These are phyloP conservation scores for Atethmia centrago DNA, from an alignment of 2,888 invertebrate species.

Conservation along the genomic window DNA sequence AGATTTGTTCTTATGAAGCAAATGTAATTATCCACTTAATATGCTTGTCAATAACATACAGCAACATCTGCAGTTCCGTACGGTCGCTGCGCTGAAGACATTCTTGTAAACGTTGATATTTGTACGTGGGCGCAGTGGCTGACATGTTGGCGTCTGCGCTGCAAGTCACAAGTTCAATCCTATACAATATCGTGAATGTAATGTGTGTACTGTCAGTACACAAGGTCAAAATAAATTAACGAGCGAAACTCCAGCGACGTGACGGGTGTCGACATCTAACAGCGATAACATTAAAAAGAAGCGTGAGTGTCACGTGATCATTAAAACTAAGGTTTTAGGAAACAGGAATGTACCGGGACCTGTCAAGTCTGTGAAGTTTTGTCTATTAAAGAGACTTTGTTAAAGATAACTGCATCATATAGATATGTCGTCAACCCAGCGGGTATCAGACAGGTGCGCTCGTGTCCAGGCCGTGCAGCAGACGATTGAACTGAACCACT, in stretches of 20 bases:
- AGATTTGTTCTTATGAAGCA: too few species aligned
- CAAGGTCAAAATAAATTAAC: conserved; percentile 2
- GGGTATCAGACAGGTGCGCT: not conserved
- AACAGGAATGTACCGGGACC: not conserved
- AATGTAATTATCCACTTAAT: too few species aligned
- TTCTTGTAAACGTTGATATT: conserved; percentile 17
- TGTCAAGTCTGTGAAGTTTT: not conserved
- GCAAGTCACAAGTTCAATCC: conserved; percentile 6
- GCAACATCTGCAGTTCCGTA: not conserved
- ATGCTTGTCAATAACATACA: not conserved
- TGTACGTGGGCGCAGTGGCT: not conserved
- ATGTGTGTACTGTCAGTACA: conserved; percentile 8
- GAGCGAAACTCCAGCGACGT: not conserved
- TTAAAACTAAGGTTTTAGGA: not conserved
- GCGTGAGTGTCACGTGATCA: not conserved
- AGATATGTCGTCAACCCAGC: not conserved
- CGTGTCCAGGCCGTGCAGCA: too few species aligned
- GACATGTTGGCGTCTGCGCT: not conserved
- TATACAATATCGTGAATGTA: conserved; percentile 19
- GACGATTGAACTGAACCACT: not conserved
- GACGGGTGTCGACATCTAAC: not conserved
- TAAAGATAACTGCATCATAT: not conserved
- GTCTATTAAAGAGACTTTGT: not conserved
- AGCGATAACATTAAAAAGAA: too few species aligned
- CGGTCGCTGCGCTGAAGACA: not conserved